Base-by-base conservation (phyloP, 1,140 invertebrate species). In the Apolygus lucorum region DNA sequence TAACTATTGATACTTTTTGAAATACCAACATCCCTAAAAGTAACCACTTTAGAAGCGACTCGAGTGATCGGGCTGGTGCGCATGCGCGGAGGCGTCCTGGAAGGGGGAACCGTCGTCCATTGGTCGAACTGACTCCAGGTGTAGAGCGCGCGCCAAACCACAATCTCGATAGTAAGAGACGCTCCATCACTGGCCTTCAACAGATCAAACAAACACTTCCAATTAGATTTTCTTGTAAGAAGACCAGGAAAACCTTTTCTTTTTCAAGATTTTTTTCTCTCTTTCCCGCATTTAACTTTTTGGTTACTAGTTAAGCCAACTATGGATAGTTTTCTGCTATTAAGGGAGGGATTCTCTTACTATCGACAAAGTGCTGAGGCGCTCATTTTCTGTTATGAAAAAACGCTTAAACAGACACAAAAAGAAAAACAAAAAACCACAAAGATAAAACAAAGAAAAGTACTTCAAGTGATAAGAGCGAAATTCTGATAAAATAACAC, bases 111-210 rank as follows among this genome's bases (percentile, higher is more conserved):
- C 34, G 34, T 42, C 34, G 17, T 42, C 34, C 34, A 17, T 42
- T 8, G 34, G 54, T 59, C 54, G 54, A 59, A 59, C 54, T 11
- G 54, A 22, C 22, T 17, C 54, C 22, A 21, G 54, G 2, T 59
- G 54, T 11, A 4, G 54, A 59, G 54, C 54, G 22, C 22, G 22
- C 54, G 54, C 54, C 54, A 59, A 8, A 59, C 54, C 54, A 59
- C 54, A 59, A 59, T 59, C 54, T 59, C 54, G 54, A 59, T 59
- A 59, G 54, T 59, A 59, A 59, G 54, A 59, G 54, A 22, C 54
- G 11, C 8, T 59, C 54, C 54, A 59, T 59, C 54, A 59, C 54
- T 59, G 54, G 8, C 54, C 54, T 59, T 59, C 54, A 59, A 59
- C 54, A 59, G 54, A 59, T 59, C 22, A 59, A 59, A 59, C 54